Base-by-base conservation (phyloP, 2,113 vertebrate genomes). In the Crotalus helleri region DNA sequence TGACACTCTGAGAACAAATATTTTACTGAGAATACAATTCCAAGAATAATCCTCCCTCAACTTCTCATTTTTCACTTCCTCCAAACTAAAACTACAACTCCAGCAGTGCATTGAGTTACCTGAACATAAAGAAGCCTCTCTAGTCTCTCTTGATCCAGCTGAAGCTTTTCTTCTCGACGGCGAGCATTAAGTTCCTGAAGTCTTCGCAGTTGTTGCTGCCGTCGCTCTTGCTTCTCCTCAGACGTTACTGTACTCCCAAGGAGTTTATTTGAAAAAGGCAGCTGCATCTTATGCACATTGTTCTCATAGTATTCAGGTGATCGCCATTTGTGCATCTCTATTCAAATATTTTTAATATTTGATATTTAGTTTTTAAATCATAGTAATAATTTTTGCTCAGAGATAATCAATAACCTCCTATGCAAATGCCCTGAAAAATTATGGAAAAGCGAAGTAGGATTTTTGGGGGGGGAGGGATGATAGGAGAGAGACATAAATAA, bases 281-380 rank as follows among this genome's bases (percentile, higher is more conserved):
- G 98, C 97, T 99, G 99, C 97, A 99, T 99, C 64, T 99, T 98
- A 96, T 99, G 99, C 90, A 99, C 98, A 0, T 99, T 98, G 89
- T 96, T 95, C 96, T 99, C 98, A 0, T 99, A 99, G 95, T 99
- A 99, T 91, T 98, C 98, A 0, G 98, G 98, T 87, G 98, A 99
- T 69, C 97, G 96, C 99, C 99, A 99, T 96, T 99, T 98, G 95
- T 98, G 98, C 64, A 99, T 96, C 96, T 99, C 99, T 99, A 93
- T 74, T 64, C 88, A 87, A 95, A 4, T 5, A 17, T 95, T 94
- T 87, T 24, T 46, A 95, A 95, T 96, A 87, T 51, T 51, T 51
- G 49, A 51, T 51, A 51, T 51, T 51, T 9, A 51, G 1, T 51
- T 51, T 51, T 51, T 51, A 9, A 95, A 4, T 15, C 33, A 96